A percentile compares a stretch with the other conserved stretches of the same genome.
These are phyloP conservation scores for Vulpes ferrilata DNA, from an alignment of 2,113 vertebrate species.

Conservation along the genomic window DNA sequence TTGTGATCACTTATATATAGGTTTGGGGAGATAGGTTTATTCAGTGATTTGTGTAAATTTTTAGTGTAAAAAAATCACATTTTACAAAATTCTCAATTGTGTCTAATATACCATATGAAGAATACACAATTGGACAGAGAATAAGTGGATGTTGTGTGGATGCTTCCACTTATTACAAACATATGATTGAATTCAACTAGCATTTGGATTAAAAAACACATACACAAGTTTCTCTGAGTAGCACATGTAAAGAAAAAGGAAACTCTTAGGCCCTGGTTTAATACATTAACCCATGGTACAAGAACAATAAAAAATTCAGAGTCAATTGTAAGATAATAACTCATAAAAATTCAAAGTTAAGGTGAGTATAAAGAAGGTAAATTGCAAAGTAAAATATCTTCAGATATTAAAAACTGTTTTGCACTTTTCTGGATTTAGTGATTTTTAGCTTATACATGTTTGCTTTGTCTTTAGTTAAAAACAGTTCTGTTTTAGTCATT, in stretches of 20 bases:
- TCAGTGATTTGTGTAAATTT: not conserved
- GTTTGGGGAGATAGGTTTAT: not conserved
- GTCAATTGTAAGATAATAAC: not conserved
- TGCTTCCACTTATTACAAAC: not conserved
- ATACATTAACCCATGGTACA: not conserved
- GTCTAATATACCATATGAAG: not conserved
- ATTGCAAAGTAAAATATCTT: not conserved
- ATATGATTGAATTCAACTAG: not conserved
- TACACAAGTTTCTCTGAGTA: not conserved
- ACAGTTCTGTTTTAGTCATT: slow-evolving; percentile 14
- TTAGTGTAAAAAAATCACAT: not conserved
- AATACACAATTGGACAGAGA: not conserved
- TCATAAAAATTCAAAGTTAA: slow-evolving; percentile 8
- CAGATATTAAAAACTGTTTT: not conserved
- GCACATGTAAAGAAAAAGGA: not conserved
- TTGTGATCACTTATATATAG: not conserved
- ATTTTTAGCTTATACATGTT: not conserved
- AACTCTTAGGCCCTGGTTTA: slow-evolving; percentile 3
- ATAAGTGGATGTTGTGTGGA: not conserved
- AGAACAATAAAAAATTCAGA: not conserved
- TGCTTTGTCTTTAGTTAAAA: not conserved
- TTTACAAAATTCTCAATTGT: not conserved
- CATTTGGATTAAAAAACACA: not conserved
- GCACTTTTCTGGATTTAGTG: not conserved
- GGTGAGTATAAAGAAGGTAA: not conserved